Evolutionary conservation across 2,113 vertebrate species (phyloP).

Genomic region (Todiramphus saurophagus): DNA sequence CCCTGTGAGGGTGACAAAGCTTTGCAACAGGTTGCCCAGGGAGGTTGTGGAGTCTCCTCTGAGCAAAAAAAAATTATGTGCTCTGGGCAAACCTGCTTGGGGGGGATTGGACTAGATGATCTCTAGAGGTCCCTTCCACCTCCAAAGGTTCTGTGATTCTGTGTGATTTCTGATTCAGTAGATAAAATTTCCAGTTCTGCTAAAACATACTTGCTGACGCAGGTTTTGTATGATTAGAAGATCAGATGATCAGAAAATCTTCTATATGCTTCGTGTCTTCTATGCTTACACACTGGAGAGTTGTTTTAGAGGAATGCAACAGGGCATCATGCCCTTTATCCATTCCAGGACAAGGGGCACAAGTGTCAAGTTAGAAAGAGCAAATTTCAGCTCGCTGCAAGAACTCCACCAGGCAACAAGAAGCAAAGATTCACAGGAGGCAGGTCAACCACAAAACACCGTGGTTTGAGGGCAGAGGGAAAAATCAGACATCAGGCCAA

Average conservation of each 20-base stretch:
- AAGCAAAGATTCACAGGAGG: neutral
- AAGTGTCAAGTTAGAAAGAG: neutral
- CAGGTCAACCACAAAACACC: neutral
- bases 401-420: neutral
- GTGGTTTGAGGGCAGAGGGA: neutral
- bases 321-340: neutral
- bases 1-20: too few relatives aligned
- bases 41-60: too few relatives aligned
- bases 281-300: neutral
- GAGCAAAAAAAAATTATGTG: too few relatives aligned
- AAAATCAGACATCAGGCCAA: constrained; percentile 16
- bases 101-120: too few relatives aligned
- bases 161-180: neutral
- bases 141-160: too few relatives aligned
- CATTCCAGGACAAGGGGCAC: neutral
- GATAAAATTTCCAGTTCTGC: neutral
- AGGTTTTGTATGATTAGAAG: neutral
- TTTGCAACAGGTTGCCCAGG: too few relatives aligned
- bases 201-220: neutral
- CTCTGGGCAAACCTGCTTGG: too few relatives aligned
- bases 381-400: neutral
- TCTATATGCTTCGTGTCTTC: too few relatives aligned
- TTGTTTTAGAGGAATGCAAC: neutral
- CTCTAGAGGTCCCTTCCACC: too few relatives aligned
- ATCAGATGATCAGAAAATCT: too few relatives aligned